A percentile compares a stretch with the other conserved stretches of the same genome.
phyloP scores from a whole-genome alignment of 2,113 vertebrate species.

The Brachypodius melanocephalos region DNA sequence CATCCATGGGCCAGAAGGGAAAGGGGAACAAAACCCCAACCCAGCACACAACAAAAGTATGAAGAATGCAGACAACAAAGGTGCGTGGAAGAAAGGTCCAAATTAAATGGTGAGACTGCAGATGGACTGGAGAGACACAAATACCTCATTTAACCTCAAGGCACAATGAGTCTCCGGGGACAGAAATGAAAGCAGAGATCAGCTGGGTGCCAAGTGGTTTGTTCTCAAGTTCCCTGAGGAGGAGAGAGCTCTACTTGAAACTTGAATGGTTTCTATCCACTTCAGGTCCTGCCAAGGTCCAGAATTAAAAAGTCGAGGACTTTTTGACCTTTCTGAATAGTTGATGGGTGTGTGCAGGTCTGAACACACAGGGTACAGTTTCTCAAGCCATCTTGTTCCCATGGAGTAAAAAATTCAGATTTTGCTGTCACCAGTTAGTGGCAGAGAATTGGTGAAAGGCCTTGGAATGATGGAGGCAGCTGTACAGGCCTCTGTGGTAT shows the following conservation, averaged over 20 bases:
- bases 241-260: background rate
- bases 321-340: background rate
- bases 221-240: background rate
- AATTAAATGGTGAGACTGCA: constrained; percentile 28
- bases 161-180: background rate
- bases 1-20: background rate
- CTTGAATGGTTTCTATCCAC: background rate
- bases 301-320: background rate
- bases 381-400: background rate
- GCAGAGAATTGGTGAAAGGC: background rate
- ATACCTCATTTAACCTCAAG: background rate
- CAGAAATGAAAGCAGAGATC: constrained; percentile 34
- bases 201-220: background rate
- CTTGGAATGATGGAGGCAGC: background rate
- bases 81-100: background rate
- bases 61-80: constrained; percentile 14
- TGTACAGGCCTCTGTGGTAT: background rate
- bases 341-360: background rate
- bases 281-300: background rate
- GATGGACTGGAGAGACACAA: background rate
- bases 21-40: background rate
- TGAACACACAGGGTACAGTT: background rate
- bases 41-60: background rate
- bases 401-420: background rate
- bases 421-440: background rate